Evolutionary conservation across 1,140 invertebrate genomes (phyloP).

Genomic region (Alviniconcha marisindica): DNA sequence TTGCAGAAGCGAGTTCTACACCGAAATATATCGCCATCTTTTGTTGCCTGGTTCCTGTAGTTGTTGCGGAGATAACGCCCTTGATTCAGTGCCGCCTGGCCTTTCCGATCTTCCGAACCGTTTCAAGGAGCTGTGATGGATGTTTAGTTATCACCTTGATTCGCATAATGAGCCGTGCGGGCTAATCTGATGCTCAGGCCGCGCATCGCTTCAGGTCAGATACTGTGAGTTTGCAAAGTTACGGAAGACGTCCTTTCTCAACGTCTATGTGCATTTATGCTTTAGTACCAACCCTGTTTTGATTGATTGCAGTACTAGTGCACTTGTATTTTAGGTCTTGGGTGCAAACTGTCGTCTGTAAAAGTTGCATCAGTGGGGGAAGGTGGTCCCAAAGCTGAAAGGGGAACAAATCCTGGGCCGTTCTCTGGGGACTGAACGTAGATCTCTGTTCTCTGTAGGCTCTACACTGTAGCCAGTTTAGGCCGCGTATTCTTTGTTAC

Average conservation of each 20-base stretch:
- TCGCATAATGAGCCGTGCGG: slow-evolving; percentile 27
- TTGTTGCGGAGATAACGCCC: not conserved
- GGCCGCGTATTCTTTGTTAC: too few species aligned
- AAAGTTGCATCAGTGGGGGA: not conserved
- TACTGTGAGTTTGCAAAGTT: not conserved
- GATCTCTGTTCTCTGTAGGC: too few species aligned
- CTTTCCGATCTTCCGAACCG: not conserved
- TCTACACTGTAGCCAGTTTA: too few species aligned
- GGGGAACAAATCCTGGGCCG: too few species aligned
- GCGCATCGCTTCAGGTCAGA: not conserved
- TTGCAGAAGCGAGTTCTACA: not conserved
- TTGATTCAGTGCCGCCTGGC: not conserved
- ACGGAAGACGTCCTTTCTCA: slow-evolving; percentile 4
- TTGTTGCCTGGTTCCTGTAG: not conserved
- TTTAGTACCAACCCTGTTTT: slow-evolving; percentile 8
- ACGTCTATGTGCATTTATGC: slow-evolving; percentile 1
- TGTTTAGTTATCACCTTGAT: slow-evolving; percentile 23
- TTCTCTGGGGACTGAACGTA: too few species aligned
- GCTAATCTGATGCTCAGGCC: slow-evolving; percentile 9
- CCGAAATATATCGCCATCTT: not conserved
- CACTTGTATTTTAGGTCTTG: not conserved
- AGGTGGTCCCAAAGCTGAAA: not conserved
- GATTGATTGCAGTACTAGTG: not conserved
- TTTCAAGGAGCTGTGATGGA: not conserved
- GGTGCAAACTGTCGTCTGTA: not conserved